A percentile compares a stretch with the other conserved stretches of the same genome.
These are phyloP conservation scores for Leptoclinus maculatus DNA, from an alignment of 2,797 vertebrate species.

Conservation along the genomic window DNA sequence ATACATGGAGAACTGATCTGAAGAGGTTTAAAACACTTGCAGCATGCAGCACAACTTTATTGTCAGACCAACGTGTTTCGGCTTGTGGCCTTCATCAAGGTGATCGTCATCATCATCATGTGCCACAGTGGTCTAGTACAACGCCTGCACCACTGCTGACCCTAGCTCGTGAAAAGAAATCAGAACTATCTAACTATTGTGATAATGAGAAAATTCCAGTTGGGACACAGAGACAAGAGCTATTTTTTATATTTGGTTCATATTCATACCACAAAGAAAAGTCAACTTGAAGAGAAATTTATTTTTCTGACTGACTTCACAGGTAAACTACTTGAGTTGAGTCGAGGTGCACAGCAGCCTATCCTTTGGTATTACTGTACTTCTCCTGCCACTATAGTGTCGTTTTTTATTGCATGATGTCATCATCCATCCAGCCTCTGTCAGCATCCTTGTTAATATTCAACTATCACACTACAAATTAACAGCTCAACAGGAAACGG, in stretches of 20 bases:
- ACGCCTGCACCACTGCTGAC: no score
- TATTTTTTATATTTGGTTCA: neutral
- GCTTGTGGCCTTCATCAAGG: neutral
- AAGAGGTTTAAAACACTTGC: neutral
- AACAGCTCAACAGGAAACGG: conserved; percentile 40
- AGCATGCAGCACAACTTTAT: neutral
- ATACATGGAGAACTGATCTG: neutral
- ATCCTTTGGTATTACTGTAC: conserved; percentile 9
- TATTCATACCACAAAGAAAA: neutral
- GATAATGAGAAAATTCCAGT: neutral
- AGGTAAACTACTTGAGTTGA: neutral
- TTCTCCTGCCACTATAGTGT: neutral
- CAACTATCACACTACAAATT: conserved; percentile 33
- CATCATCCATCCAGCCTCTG: conserved; percentile 17
- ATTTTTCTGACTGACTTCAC: neutral
- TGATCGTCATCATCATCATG: neutral
- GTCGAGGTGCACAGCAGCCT: neutral
- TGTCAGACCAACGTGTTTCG: neutral
- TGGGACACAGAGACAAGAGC: neutral
- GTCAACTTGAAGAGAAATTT: neutral
- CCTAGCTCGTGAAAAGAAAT: neutral
- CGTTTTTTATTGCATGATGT: conserved; percentile 45
- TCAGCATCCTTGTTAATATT: conserved; percentile 68
- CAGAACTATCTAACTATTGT: neutral
- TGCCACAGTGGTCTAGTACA: no score